Evolutionary conservation across 2,113 vertebrate species (phyloP), one percentile per base, ranked within the genome.

Genomic region (Salvelinus alpinus): DNA sequence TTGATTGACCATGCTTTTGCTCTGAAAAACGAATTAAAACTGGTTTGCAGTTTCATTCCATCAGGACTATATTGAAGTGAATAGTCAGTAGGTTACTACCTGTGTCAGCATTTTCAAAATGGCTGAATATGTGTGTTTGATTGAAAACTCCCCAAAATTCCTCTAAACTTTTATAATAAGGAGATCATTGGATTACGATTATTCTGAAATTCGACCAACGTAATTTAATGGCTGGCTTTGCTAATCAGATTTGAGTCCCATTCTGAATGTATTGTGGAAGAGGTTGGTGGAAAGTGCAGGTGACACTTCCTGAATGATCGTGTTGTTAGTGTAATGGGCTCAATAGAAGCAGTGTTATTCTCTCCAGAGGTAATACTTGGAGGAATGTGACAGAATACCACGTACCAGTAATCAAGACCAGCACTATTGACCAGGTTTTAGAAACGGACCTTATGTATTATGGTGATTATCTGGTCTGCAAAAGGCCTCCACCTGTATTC

Each of bases 241-340:
- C 82, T 90, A 89, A 89, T 91, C 83, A 91, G 77, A 87, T 90
- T 90, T 54, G 51, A n/a, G 82, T 54, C 76, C 5, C 27, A 60
- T 66, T 78, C 77, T 82, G 83, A 16, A 25, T 0, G 73, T 71
- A 78, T 80, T 64, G 71, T 88, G 71, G 73, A 78, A 82, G 85
- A 77, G 80, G 84, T 91, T 85, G 84, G 85, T 85, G 84, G 82
- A 86, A 84, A 84, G 84, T 83, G 83, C 76, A 82, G 74, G 79
- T 74, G 82, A 92, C 85, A 84, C 83, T 86, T 86, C 86, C 38
- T 11, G 38, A 44, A 85, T 90, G 85, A 90, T 44, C 38, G 76
- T 81, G 85, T 88, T 90, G 85, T 89, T 89, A 84, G 71, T 84
- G 87, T 80, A 77, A 20, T 25, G 44, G 66, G 71, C 87, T 92